phyloP scores from a whole-genome alignment of 2,888 invertebrate species.

The Apamea epomidion region DNA sequence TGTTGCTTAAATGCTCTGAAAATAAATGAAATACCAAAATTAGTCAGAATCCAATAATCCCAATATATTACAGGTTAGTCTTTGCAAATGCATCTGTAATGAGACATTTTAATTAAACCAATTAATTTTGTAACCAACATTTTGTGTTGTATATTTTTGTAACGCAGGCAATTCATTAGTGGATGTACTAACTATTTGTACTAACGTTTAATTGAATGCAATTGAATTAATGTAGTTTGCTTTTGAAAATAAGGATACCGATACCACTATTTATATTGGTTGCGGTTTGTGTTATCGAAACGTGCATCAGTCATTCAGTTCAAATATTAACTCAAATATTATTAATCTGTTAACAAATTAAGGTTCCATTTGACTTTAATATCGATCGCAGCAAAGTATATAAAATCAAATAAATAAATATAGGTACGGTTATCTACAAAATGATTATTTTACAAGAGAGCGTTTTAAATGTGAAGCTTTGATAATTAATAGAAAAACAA shows the following conservation, averaged over 20 bases:
- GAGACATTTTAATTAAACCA: background rate
- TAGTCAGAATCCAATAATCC: background rate
- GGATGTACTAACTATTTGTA: slow-evolving; percentile 12
- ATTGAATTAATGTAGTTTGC: slow-evolving; percentile 20
- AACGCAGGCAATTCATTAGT: slow-evolving; percentile 10
- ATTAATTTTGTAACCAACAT: slow-evolving; percentile 22
- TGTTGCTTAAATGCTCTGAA: background rate
- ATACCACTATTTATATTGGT: slow-evolving; percentile 5
- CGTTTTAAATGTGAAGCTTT: background rate
- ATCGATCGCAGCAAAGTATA: background rate
- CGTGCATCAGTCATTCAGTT: slow-evolving; percentile 1
- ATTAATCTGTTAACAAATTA: slow-evolving; percentile 7
- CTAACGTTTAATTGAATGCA: slow-evolving; percentile 18
- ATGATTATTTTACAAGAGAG: background rate
- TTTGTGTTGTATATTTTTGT: slow-evolving; percentile 9
- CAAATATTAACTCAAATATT: background rate
- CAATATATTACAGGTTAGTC: background rate
- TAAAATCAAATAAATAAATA: background rate
- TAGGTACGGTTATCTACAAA: background rate
- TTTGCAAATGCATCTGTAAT: slow-evolving; percentile 5
- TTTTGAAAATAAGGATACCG: background rate
- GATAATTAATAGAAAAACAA: background rate
- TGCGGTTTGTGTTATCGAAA: slow-evolving; percentile 19
- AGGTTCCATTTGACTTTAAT: background rate
- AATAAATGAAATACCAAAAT: background rate